A percentile compares a stretch with the other conserved stretches of the same genome.
phyloP scores from a whole-genome alignment of 2,797 vertebrate species.

The Alfaro cultratus region DNA sequence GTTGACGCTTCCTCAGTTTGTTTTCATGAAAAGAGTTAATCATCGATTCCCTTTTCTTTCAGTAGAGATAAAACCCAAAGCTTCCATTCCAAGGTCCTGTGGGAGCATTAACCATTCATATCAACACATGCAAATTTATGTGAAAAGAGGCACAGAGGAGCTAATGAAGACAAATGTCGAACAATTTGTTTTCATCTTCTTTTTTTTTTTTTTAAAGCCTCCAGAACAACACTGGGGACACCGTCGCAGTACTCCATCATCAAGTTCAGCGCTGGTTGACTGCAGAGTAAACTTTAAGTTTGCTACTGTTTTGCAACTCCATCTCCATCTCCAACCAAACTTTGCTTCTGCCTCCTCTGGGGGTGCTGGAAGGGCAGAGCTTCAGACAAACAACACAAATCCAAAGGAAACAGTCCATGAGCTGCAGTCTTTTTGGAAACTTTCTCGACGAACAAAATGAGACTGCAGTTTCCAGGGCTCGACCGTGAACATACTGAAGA shows the following conservation, averaged over 20 bases:
- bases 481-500: not conserved
- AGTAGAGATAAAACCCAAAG: not conserved
- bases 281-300: not conserved
- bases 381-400: not conserved
- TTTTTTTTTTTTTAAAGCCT: not conserved
- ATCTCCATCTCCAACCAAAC: not conserved
- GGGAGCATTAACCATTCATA: not conserved
- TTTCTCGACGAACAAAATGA: not conserved
- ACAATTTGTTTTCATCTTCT: slow-evolving; percentile 7
- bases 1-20: not conserved
- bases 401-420: not conserved
- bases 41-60: not conserved
- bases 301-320: not conserved
- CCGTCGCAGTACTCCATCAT: not conserved
- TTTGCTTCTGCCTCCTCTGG: not conserved
- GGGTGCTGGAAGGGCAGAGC: not conserved
- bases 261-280: not conserved
- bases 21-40: not conserved
- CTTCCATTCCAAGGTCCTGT: not conserved
- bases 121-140: slow-evolving; percentile 38
- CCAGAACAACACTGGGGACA: not conserved
- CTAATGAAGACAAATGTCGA: slow-evolving; percentile 46
- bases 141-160: slow-evolving; percentile 4
- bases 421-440: not conserved
- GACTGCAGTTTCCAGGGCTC: not conserved